Evolutionary conservation across 2,888 invertebrate species (phyloP), one percentile per base, ranked within the genome.

Genomic region (Hedya salicella): DNA sequence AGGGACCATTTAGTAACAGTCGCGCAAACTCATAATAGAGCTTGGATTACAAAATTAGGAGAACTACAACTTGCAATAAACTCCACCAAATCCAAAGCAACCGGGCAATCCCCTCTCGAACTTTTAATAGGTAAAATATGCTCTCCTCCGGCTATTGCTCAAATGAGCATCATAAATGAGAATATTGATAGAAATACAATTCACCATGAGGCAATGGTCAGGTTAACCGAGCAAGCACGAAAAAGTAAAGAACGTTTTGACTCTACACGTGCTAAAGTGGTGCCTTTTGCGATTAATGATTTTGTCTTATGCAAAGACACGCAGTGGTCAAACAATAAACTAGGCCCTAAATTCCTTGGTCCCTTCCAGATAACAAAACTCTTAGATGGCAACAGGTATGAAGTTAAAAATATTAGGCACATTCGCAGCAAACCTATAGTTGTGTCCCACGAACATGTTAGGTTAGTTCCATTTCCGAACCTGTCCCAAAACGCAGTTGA

Each of bases 1-100:
- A 3, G 16, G 8, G 42, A 42, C 16, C 42, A 42, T 42, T 42
- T 42, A 42, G 8, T 16, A 9, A 11, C 11, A 16, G 2, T 44
- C 44, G 17, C 17, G 0, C 16, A 9, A 44, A 44, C 9, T 17
- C 44, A 44, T 17, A 44, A 44, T 6, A 44, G 11, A 44, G 16
- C 44, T 14, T 44, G 44, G 44, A 14, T 44, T 44, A 9, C 44
- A 17, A 44, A 44, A 44, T 17, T 44, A 9, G 44, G 44, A 17
- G 44, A 44, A 8, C 44, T 44, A 3, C 44, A 44, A 44, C 11
- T 44, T 5, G 14, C 17, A 9, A 44, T 44, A 9, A 44, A 44
- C 17, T 9, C 17, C 6, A 44, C 44, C 44, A 44, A 44, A 44
- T 44, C 44, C 17, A 16, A 42, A 42, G 42, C 42, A 2, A 42